Percentiles rank a stretch among this genome's conserved stretches.
Conservation (phyloP, 2,113 vertebrate species). For the Nipponia nippon region DNA sequence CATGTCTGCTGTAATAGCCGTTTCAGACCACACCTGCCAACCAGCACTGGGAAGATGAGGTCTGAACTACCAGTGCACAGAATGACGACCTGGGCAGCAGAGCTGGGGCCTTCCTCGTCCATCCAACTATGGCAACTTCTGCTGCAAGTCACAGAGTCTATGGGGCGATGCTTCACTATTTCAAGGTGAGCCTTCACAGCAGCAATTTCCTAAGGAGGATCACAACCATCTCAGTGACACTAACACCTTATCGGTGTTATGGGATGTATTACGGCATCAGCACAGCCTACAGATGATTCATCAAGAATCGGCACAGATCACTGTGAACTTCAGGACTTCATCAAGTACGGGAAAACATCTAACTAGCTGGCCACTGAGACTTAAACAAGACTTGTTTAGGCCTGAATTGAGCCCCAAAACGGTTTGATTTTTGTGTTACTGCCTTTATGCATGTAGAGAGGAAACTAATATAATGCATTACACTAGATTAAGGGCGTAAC, state of each 20-base stretch:
- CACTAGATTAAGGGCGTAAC: background rate
- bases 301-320: background rate
- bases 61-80: background rate
- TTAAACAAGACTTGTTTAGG: background rate
- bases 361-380: background rate
- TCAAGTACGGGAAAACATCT: background rate
- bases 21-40: background rate
- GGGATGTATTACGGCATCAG: background rate
- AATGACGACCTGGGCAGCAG: background rate
- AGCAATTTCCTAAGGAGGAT: background rate
- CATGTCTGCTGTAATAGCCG: rapidly evolving
- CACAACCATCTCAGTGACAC: background rate
- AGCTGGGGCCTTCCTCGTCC: rapidly evolving
- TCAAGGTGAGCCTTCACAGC: background rate
- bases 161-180: rapidly evolving
- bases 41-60: background rate
- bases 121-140: background rate
- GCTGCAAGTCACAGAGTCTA: background rate
- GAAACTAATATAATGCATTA: background rate
- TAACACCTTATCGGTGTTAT: background rate
- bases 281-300: background rate
- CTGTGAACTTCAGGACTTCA: background rate
- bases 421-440: background rate
- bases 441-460: background rate
- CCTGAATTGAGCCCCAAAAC: background rate